Evolutionary conservation across 2,888 invertebrate species (phyloP).

Genomic region (Cosmia trapezina): DNA sequence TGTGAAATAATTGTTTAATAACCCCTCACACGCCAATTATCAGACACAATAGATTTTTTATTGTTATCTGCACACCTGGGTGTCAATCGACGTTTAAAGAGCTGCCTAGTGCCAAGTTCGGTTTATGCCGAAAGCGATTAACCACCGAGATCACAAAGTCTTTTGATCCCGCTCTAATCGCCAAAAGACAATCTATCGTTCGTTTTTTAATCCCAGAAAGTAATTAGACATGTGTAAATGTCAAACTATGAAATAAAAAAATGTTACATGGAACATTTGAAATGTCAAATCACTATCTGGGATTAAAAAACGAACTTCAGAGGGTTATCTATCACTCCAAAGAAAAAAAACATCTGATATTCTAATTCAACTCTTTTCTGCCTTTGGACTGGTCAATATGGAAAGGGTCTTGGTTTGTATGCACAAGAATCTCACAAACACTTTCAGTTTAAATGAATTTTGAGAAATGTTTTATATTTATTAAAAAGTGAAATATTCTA

Average conservation of each 20-base stretch:
- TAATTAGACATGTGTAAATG: too few species aligned
- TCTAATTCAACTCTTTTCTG: constrained; percentile 53
- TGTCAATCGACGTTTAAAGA: too few species aligned
- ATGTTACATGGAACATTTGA: too few species aligned
- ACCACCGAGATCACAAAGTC: too few species aligned
- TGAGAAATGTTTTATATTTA: constrained; percentile 17
- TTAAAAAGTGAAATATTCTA: constrained; percentile 22
- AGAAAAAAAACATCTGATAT: neutral
- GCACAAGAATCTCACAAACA: constrained; percentile 71
- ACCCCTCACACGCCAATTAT: too few species aligned
- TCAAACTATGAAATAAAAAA: too few species aligned
- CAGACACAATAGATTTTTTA: too few species aligned
- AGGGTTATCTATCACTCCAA: constrained; percentile 12
- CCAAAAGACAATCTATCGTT: neutral
- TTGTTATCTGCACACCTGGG: too few species aligned
- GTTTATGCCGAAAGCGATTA: neutral
- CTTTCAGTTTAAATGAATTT: constrained; percentile 42
- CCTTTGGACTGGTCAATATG: constrained; percentile 58
- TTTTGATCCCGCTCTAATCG: neutral
- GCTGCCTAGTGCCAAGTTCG: neutral
- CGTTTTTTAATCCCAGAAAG: too few species aligned
- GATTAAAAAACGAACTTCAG: neutral
- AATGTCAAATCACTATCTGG: too few species aligned
- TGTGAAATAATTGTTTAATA: too few species aligned
- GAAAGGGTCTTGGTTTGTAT: constrained; percentile 66